These are phyloP conservation scores for Mastomys coucha DNA, from an alignment of 2,113 vertebrate genomes.

Conservation along the genomic window DNA sequence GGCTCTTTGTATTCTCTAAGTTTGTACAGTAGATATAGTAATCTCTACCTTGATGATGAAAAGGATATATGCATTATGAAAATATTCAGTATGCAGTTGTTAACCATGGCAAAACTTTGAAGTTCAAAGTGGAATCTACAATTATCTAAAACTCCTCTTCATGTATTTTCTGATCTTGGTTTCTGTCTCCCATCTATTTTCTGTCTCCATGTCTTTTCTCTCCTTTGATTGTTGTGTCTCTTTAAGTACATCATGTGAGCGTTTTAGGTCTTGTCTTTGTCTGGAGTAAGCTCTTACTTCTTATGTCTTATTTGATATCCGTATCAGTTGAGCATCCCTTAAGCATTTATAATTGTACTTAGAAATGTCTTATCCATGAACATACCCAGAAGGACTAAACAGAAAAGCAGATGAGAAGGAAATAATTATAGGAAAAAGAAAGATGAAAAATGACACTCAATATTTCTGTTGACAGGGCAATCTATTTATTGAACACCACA, in stretches of 20 bases:
- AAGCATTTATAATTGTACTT: slow-evolving; percentile 35
- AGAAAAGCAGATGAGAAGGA: not conserved
- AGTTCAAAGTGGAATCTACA: not conserved
- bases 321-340: slow-evolving; percentile 21
- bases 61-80: slow-evolving; percentile 8
- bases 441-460: not conserved
- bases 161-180: not conserved
- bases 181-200: not conserved
- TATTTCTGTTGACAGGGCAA: slow-evolving; percentile 10
- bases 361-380: slow-evolving; percentile 38
- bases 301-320: slow-evolving; percentile 16
- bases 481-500: not conserved
- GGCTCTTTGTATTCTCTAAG: not conserved
- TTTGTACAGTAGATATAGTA: slow-evolving; percentile 4
- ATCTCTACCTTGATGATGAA: slow-evolving; percentile 34
- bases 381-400: not conserved
- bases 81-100: slow-evolving; percentile 1
- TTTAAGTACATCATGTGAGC: not conserved
- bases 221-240: not conserved
- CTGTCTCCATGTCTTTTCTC: not conserved
- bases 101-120: not conserved
- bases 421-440: slow-evolving; percentile 8
- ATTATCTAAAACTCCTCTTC: not conserved
- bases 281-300: slow-evolving; percentile 5
- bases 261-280: slow-evolving; percentile 1